These are phyloP conservation scores for Nylanderia fulva DNA, from an alignment of 1,140 invertebrate species.

Conservation along the genomic window DNA sequence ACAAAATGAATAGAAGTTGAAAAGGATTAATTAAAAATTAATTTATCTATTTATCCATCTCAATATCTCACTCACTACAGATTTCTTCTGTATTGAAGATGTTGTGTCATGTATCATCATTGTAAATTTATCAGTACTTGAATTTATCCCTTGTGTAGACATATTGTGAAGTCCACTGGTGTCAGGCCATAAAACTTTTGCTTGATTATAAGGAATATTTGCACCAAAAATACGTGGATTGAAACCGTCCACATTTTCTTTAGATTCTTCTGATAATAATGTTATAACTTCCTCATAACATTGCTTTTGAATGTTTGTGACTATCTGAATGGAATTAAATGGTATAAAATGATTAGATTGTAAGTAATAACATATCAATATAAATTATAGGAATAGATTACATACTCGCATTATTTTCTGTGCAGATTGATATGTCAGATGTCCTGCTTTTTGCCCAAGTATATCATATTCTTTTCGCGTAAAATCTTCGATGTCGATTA, in stretches of 20 bases:
- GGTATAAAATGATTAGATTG: conserved; percentile 44
- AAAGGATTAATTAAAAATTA: conserved; percentile 64
- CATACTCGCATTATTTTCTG: conserved; percentile 87
- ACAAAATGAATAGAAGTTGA: conserved; percentile 71
- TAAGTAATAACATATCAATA: conserved; percentile 20
- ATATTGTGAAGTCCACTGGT: conserved; percentile 77
- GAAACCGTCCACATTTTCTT: conserved; percentile 3
- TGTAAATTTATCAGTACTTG: conserved; percentile 74
- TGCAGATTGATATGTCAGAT: conserved; percentile 82
- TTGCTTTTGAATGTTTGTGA: conserved; percentile 76
- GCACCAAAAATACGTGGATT: conserved; percentile 69
- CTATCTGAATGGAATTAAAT: conserved; percentile 73
- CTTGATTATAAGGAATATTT: conserved; percentile 76
- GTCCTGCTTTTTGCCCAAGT: conserved; percentile 87
- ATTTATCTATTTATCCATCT: conserved; percentile 17
- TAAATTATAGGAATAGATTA: conserved; percentile 26
- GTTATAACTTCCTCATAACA: conserved; percentile 73
- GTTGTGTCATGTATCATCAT: conserved; percentile 75
- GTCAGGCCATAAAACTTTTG: conserved; percentile 76
- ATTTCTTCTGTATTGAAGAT: conserved; percentile 71
- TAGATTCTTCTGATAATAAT: conserved; percentile 56
- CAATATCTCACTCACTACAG: conserved; percentile 79
- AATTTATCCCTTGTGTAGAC: conserved; percentile 62
- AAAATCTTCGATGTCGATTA: conserved; percentile 87
- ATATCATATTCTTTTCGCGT: conserved; percentile 86